Conservation (phyloP, 2,797 vertebrate species). For the Menidia menidia region DNA sequence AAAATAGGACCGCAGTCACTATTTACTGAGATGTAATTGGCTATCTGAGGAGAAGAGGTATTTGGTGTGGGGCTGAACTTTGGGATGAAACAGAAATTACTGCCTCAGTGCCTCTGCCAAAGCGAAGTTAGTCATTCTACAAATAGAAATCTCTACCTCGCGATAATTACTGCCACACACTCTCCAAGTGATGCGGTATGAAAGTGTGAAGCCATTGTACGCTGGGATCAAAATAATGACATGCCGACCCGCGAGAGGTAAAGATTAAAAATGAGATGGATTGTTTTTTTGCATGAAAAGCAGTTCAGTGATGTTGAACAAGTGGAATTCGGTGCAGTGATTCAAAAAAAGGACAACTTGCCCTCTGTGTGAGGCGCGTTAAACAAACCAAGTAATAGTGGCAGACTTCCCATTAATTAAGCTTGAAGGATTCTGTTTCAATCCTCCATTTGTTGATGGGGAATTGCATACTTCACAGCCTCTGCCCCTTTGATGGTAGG, state of each 20-base stretch:
- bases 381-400: constrained; percentile 86
- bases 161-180: constrained; percentile 75
- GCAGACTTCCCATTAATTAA: constrained; percentile 85
- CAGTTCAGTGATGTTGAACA: constrained; percentile 82
- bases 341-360: constrained; percentile 84
- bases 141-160: constrained; percentile 73
- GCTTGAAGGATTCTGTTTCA: constrained; percentile 81
- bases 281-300: constrained; percentile 81
- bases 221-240: constrained; percentile 82
- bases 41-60: constrained; percentile 67
- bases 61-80: constrained; percentile 73
- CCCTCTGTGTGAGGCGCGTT: constrained; percentile 82
- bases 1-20: constrained; percentile 70
- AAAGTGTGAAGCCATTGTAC: constrained; percentile 73
- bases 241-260: constrained; percentile 77
- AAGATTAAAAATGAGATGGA: constrained; percentile 81
- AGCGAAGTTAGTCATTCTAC: constrained; percentile 73
- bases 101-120: constrained; percentile 64
- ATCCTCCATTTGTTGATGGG: constrained; percentile 82
- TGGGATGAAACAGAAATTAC: constrained; percentile 69
- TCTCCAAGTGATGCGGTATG: constrained; percentile 60
- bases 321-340: constrained; percentile 80
- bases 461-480: constrained; percentile 85
- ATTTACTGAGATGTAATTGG: constrained; percentile 85
- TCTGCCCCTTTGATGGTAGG: constrained; percentile 82